Conservation (phyloP, 2,113 vertebrate species). For the Syngnathoides biaculeatus region DNA sequence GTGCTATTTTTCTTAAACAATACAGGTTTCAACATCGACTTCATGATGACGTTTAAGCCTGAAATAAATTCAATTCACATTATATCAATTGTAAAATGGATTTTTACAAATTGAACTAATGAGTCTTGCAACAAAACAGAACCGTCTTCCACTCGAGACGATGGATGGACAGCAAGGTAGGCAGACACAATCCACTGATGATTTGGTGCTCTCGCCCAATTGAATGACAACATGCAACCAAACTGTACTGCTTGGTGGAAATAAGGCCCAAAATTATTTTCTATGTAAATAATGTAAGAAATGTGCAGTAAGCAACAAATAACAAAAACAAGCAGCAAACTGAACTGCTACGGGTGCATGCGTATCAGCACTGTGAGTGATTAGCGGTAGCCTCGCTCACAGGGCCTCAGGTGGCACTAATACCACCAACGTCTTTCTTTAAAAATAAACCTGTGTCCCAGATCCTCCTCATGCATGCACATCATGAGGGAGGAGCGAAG, state of each 20-base stretch:
- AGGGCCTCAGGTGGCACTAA: constrained; percentile 61
- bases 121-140: no score
- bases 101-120: no score
- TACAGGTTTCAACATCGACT: no score
- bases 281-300: not conserved
- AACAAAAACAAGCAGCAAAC: constrained; percentile 7
- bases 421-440: constrained; percentile 67
- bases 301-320: not conserved
- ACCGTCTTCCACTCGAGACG: no score
- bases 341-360: constrained; percentile 33
- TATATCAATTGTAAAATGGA: no score
- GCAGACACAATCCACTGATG: no score
- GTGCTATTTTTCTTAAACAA: no score
- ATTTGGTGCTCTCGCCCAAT: no score
- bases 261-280: not conserved
- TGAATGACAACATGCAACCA: no score
- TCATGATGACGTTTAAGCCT: no score
- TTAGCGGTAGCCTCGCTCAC: constrained; percentile 50
- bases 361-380: constrained; percentile 46
- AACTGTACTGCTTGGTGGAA: not conserved
- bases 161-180: no score
- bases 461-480: constrained; percentile 35
- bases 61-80: no score
- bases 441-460: constrained; percentile 68
- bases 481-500: constrained; percentile 6